A percentile compares a stretch with the other conserved stretches of the same genome.
Conservation (phyloP, 2,797 vertebrate genomes). For the Scolopax bukidnonensis region DNA sequence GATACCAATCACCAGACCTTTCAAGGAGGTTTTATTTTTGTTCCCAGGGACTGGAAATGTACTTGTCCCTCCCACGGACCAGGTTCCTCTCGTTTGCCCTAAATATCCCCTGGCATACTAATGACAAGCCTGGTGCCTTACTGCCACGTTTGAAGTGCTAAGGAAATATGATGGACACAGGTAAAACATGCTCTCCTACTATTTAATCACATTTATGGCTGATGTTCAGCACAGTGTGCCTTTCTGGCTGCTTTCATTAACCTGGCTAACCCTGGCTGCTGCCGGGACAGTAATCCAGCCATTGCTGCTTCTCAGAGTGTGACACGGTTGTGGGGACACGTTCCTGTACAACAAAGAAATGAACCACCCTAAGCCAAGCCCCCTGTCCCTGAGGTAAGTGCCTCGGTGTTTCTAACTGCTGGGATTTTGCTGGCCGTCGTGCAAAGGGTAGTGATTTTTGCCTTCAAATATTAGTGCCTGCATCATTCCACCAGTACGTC, state of each 20-base stretch:
- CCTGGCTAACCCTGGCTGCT: neutral
- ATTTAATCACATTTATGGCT: neutral
- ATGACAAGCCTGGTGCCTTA: neutral
- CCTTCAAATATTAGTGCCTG: neutral
- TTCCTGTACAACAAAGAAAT: neutral
- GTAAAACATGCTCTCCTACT: neutral
- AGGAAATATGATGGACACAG: neutral
- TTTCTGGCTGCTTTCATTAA: neutral
- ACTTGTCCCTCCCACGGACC: neutral
- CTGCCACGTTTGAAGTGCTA: neutral
- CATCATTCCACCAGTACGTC: neutral
- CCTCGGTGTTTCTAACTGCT: neutral
- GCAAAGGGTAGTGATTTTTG: rapidly evolving
- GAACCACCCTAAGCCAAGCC: neutral
- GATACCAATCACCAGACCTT: slow-evolving; percentile 19
- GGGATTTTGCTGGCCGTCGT: neutral
- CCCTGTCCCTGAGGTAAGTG: neutral
- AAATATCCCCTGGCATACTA: neutral
- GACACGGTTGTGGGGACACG: neutral
- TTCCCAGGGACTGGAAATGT: neutral
- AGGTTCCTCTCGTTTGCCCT: neutral
- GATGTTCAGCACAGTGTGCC: rapidly evolving
- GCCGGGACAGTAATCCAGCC: neutral
- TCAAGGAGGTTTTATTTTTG: slow-evolving; percentile 21
- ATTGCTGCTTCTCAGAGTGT: neutral